Evolutionary conservation across 2,797 vertebrate genomes (phyloP).

Genomic region (Myotis pilosus): DNA sequence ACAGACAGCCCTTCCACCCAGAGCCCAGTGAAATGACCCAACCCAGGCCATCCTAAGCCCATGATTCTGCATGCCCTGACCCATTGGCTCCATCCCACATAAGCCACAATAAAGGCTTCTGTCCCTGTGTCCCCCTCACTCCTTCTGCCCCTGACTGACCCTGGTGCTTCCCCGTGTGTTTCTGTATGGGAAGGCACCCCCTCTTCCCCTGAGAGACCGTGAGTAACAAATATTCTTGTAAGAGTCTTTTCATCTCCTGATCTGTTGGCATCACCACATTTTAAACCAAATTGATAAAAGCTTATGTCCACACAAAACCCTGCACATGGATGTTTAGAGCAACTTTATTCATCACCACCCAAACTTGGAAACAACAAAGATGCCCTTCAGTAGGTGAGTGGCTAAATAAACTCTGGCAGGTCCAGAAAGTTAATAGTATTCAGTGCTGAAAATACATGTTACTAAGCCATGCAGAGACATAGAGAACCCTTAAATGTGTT

Average conservation of each 20-base stretch:
- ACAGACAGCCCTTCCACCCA: too few species aligned
- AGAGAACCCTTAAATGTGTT: background rate
- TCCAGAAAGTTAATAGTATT: background rate
- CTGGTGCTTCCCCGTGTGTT: accelerated
- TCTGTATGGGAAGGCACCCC: accelerated
- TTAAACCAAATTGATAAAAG: background rate
- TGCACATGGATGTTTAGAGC: background rate
- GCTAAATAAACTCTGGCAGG: background rate
- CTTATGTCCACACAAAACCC: background rate
- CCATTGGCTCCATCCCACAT: background rate
- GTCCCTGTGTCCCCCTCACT: too few species aligned
- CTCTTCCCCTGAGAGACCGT: background rate
- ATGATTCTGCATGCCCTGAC: background rate
- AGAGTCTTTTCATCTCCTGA: background rate
- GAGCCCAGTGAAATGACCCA: background rate
- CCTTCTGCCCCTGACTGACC: background rate
- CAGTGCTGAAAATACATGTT: background rate
- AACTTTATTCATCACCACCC: background rate
- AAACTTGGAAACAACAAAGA: background rate
- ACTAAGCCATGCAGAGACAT: too few species aligned
- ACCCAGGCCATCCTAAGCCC: too few species aligned
- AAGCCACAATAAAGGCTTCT: background rate
- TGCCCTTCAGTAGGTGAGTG: background rate
- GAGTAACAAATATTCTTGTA: background rate
- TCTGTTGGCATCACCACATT: background rate